Evolutionary conservation across 2,797 vertebrate species (phyloP), one percentile per base, ranked within the genome.

Genomic region (Sebastes nivosus): DNA sequence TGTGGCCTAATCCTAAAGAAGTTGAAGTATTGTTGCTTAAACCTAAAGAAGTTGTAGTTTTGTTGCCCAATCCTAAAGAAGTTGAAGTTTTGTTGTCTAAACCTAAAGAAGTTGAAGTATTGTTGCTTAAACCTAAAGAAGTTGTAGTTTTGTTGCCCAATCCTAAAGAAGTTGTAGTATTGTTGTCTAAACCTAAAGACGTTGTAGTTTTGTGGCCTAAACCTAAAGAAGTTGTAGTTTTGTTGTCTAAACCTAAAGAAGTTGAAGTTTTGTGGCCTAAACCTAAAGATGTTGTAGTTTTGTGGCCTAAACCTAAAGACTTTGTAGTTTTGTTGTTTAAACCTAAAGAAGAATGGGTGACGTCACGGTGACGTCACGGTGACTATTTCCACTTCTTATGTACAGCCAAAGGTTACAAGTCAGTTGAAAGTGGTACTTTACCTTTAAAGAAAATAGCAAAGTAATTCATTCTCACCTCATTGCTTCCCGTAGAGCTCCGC

Each of bases 401-500:
- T 42, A 16, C 38, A 42, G 38, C 0, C 38, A 1, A 42, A 16
- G 38, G 38, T 42, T 16, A 42, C 6, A 42, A 1, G 38, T 42
- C 38, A 42, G 38, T 42, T 42, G 38, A 42, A 42, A 42, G 38
- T 42, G 14, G 14, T 42, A 42, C 38, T 42, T 42, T 42, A 42
- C 38, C 14, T 42, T 42, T 16, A 16, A 16, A 16, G 6, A 16
- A 16, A 46, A 46, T 46, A 16, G 16, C 42, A 46, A 46, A 46
- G 42, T 46, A 46, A 46, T 16, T 46, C 10, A 54, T 14, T 70
- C 73, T 89, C 52, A 93, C 92, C 92, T 92, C 29, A 92, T 8
- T 24, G 93, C 91, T 76, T 94, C 88, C 54, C 91, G 79, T 2
- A 95, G 86, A 66, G 92, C 92, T 91, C 97, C 97, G 66, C 97